Percentiles rank a stretch among this genome's conserved stretches.
phyloP scores from a whole-genome alignment of 2,888 invertebrate genomes.

The Atrina japonica region DNA sequence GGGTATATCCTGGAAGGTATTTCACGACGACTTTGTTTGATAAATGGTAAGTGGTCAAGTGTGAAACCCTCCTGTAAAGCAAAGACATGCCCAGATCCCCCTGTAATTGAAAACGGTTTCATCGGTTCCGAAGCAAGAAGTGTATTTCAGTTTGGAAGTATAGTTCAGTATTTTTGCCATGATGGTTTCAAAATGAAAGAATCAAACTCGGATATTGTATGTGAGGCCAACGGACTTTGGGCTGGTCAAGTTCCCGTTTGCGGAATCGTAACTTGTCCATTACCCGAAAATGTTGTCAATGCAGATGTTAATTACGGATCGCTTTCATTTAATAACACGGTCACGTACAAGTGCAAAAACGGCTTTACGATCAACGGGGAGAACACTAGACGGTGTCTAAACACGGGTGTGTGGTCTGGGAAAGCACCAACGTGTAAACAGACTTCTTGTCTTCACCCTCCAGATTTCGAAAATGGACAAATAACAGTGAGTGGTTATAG shows the following conservation, averaged over 20 bases:
- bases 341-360: constrained; percentile 60
- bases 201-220: constrained; percentile 46
- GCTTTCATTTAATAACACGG: constrained; percentile 32
- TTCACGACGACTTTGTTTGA: constrained; percentile 49
- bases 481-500: constrained; percentile 35
- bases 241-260: constrained; percentile 57
- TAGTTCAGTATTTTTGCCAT: constrained; percentile 63
- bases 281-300: constrained; percentile 47
- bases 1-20: constrained; percentile 62
- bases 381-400: constrained; percentile 72
- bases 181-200: constrained; percentile 44
- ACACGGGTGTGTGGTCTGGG: constrained; percentile 73
- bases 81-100: constrained; percentile 52
- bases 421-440: constrained; percentile 69
- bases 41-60: constrained; percentile 61
- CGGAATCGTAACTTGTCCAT: constrained; percentile 55
- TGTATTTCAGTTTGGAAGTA: constrained; percentile 48
- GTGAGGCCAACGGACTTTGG: constrained; percentile 65
- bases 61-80: constrained; percentile 56
- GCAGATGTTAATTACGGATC: constrained; percentile 40
- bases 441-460: constrained; percentile 59
- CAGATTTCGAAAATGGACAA: constrained; percentile 56
- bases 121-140: constrained; percentile 17
- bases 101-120: constrained; percentile 47
- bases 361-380: constrained; percentile 60